Conservation (phyloP, 2,113 vertebrate species). For the Motacilla tschutschensis region DNA sequence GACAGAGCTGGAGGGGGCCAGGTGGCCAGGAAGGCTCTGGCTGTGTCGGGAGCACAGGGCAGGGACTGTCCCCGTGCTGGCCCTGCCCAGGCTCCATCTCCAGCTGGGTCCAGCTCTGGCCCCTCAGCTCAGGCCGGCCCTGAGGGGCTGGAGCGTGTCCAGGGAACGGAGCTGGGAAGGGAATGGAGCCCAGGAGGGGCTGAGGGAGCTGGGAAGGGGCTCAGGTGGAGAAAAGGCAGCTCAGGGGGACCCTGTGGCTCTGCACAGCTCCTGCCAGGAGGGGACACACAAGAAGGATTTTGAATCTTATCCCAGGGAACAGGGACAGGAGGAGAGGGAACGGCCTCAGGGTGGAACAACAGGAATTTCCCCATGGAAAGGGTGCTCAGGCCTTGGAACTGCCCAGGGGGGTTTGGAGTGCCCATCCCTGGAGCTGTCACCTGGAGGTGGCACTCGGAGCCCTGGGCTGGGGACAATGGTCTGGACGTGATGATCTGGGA, state of each 20-base stretch:
- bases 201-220: not conserved
- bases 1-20: not conserved
- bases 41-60: not conserved
- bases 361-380: not conserved
- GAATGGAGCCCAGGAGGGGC: not conserved
- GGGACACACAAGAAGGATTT: no score
- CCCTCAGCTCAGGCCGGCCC: not conserved
- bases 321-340: not conserved
- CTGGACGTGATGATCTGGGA: no score
- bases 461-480: no score
- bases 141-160: not conserved
- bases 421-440: not conserved
- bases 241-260: not conserved
- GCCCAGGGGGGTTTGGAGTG: not conserved
- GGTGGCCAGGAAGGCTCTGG: no score
- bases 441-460: not conserved
- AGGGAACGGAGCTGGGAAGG: not conserved
- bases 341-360: not conserved
- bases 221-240: not conserved
- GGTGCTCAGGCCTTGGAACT: not conserved
- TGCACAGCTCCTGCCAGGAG: not conserved
- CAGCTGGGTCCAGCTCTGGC: not conserved
- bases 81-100: not conserved
- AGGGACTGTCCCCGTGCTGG: not conserved
- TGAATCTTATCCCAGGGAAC: not conserved